Base-by-base conservation (phyloP, 2,113 vertebrate species). In the Hymenochirus boettgeri region DNA sequence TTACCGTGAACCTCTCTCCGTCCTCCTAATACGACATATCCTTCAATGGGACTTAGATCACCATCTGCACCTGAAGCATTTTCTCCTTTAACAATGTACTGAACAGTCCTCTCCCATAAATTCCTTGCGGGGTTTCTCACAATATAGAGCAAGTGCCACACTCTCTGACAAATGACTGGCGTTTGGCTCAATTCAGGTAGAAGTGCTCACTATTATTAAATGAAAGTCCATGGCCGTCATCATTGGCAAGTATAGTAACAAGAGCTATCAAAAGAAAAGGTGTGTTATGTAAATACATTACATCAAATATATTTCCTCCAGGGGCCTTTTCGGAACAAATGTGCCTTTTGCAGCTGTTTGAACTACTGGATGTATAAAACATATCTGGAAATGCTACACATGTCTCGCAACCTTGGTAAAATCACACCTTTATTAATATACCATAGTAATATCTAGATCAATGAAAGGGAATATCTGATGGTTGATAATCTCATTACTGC, bases 191-290 rank as follows among this genome's bases (percentile, higher is more conserved):
- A n/a, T 73, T 86, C 39, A 99, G 67, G 51, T 94, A 76, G 70
- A 95, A 89, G 74, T 89, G 90, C 24, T 87, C 74, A 7, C 85
- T 96, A 72, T 87, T 91, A 84, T 98, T 98, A 76, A 99, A 98
- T 0, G 91, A 94, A 52, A 98, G 77, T 55, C 96, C 96, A 65
- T 92, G 89, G 52, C 94, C 95, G 51, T 99, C 96, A 23, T 99
- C 96, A 74, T 83, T 99, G 69, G 91, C 87, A 77, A 91, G 76
- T 61, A 99, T 87, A 23, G 80, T 93, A 72, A 99, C 77, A 2
- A 92, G 89, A 19, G 88, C 96, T 99, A 75, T 76, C 51, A 51
- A 74, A 46, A 60, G 11, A 79, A 70, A 75, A n/a, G n/a, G n/a
- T n/a, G n/a, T n/a, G n/a, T n/a, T n/a, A n/a, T n/a, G n/a, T n/a